Conservation (phyloP, 1,140 invertebrate species). For the Pollicipes pollicipes region DNA sequence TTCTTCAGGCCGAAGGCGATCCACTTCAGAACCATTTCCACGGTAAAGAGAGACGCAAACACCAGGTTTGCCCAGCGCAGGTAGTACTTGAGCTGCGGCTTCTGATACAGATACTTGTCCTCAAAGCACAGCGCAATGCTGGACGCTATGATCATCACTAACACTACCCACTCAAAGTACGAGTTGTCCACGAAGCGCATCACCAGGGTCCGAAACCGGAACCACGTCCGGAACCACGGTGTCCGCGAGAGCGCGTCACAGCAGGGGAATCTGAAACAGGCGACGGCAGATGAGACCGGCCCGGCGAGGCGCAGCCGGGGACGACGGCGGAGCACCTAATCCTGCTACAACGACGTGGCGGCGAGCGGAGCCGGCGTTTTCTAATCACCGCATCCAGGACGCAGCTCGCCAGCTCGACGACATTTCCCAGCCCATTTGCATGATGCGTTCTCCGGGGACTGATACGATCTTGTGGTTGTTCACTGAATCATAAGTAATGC, state of each 20-base stretch:
- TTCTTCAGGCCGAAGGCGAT: constrained; percentile 80
- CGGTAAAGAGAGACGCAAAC: constrained; percentile 77
- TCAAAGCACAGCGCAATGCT: constrained; percentile 83
- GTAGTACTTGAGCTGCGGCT: constrained; percentile 56
- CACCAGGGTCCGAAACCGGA: constrained; percentile 12
- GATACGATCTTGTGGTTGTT: too few relatives aligned
- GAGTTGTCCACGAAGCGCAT: constrained; percentile 60
- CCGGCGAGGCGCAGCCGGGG: too few relatives aligned
- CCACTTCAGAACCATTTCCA: constrained; percentile 93
- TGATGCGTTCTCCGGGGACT: too few relatives aligned
- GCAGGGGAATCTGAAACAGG: constrained; percentile 12
- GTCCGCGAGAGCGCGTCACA: constrained; percentile 14
- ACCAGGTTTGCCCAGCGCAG: constrained; percentile 65
- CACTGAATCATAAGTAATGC: too few relatives aligned
- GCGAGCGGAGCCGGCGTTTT: too few relatives aligned
- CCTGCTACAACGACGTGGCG: too few relatives aligned
- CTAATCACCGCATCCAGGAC: too few relatives aligned
- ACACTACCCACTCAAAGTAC: constrained; percentile 85
- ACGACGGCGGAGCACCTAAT: too few relatives aligned
- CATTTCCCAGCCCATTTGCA: too few relatives aligned
- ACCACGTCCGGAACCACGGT: constrained; percentile 16
- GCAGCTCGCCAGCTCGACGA: too few relatives aligned
- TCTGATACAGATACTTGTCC: constrained; percentile 76
- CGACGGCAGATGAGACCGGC: too few relatives aligned
- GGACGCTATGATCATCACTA: constrained; percentile 78